Conservation (phyloP, 2,113 vertebrate genomes). For the Elephantulus edwardii region DNA sequence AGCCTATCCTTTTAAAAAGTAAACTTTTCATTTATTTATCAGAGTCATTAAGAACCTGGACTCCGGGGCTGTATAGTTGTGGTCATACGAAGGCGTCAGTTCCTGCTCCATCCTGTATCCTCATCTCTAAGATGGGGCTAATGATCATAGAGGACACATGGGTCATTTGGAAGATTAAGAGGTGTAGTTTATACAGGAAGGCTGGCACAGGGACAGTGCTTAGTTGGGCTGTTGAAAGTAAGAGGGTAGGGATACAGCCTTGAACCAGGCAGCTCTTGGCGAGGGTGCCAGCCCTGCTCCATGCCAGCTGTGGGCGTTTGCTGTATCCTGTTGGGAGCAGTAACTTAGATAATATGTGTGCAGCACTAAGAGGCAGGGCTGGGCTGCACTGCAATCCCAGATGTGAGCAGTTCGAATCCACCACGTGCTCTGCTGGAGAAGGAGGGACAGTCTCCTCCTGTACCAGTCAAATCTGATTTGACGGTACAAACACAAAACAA, state of each 20-base stretch:
- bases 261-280: neutral
- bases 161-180: neutral
- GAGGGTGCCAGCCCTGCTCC: neutral
- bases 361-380: neutral
- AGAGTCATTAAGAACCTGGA: neutral
- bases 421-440: too few relatives aligned
- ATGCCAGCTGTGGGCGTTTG: neutral
- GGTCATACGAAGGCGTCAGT: neutral
- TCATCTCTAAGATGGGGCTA: neutral
- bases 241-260: neutral
- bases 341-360: accelerated
- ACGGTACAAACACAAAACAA: too few relatives aligned
- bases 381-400: too few relatives aligned
- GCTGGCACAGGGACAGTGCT: neutral
- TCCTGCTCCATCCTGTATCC: neutral
- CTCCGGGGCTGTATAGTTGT: neutral
- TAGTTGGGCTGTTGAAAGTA: neutral
- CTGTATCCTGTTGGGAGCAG: neutral
- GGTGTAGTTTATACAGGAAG: too few relatives aligned
- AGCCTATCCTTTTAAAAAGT: neutral
- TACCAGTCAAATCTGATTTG: too few relatives aligned
- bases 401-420: too few relatives aligned
- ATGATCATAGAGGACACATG: neutral
- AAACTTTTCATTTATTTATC: neutral
- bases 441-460: too few relatives aligned